Conservation (phyloP, 2,113 vertebrate genomes). For the Circaetus cinerascens region DNA sequence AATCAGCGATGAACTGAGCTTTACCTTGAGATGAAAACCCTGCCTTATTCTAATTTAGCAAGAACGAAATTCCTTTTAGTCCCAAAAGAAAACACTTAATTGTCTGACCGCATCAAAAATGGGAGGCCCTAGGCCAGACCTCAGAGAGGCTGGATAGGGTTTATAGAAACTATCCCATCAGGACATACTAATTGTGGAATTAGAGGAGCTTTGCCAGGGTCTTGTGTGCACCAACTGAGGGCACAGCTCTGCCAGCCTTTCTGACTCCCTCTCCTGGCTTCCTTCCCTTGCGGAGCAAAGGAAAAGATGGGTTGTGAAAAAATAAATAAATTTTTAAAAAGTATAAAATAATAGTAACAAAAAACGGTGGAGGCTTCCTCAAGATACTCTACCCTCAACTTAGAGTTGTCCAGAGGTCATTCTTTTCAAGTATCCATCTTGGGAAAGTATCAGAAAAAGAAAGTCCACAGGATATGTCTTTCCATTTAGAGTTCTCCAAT, state of each 20-base stretch:
- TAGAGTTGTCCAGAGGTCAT: not conserved
- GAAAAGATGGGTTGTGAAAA: not conserved
- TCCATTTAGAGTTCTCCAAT: not conserved
- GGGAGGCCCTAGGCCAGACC: not conserved
- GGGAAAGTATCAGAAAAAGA: not conserved
- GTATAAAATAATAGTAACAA: not conserved
- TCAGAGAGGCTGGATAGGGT: not conserved
- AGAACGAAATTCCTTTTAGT: not conserved
- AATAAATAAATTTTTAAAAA: too few species aligned
- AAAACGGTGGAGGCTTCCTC: not conserved
- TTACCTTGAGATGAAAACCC: not conserved
- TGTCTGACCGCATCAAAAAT: not conserved
- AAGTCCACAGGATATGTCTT: not conserved
- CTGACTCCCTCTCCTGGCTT: not conserved
- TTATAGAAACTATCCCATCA: not conserved
- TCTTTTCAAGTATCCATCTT: not conserved
- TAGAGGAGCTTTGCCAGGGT: not conserved
- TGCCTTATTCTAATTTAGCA: not conserved
- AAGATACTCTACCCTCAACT: not conserved
- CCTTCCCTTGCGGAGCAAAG: not conserved
- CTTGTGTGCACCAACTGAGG: not conserved
- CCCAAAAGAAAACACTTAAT: not conserved
- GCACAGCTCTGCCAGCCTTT: not conserved
- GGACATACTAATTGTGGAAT: not conserved
- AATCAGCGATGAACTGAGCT: not conserved